Evolutionary conservation across 2,888 invertebrate genomes (phyloP), one percentile per base, ranked within the genome.

Genomic region (Leptura quadrifasciata): DNA sequence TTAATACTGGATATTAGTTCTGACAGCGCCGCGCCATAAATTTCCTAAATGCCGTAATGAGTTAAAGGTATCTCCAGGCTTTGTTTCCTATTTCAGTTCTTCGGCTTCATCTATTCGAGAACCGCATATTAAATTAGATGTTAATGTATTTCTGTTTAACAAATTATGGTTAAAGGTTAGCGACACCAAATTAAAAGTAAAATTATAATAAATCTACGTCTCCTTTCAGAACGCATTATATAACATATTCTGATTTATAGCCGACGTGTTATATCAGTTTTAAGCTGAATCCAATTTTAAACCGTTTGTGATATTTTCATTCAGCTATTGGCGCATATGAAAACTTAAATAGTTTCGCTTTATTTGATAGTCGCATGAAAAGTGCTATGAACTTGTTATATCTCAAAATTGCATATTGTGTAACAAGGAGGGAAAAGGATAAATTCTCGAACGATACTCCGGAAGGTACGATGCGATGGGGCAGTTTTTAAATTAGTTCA

Each of bases 1-100:
- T 89, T 89, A 89, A 89, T 89, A 86, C 86, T 83, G 85, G 87
- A 88, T 89, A 89, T 89, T 89, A 88, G 86, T 87, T 86, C 84
- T 84, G 87, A 86, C 85, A 84, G 81, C 81, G 83, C 83, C 81
- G 80, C 81, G 83, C 80, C 86, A 85, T 88, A 88, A 88, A 88
- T 88, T 87, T 82, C 57, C 77, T 54, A 72, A 77, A 80, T 72
- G 81, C 76, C 79, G 79, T 83, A 83, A 84, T 84, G 82, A 84
- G 76, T 80, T 77, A 76, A 77, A 80, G 81, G 80, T 80, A 81
- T 78, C 80, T 74, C 71, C 54, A 58, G 63, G 74, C 69, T 61
- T 61, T 69, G 70, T 70, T 73, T 68, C 58, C 69, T 69, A 52
- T 73, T 67, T 65, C 47, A 39, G 18, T 12, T 39, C 47, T 65